Percentiles rank a stretch among this genome's conserved stretches.
phyloP scores from a whole-genome alignment of 2,797 vertebrate genomes.

The Dryobates pubescens region DNA sequence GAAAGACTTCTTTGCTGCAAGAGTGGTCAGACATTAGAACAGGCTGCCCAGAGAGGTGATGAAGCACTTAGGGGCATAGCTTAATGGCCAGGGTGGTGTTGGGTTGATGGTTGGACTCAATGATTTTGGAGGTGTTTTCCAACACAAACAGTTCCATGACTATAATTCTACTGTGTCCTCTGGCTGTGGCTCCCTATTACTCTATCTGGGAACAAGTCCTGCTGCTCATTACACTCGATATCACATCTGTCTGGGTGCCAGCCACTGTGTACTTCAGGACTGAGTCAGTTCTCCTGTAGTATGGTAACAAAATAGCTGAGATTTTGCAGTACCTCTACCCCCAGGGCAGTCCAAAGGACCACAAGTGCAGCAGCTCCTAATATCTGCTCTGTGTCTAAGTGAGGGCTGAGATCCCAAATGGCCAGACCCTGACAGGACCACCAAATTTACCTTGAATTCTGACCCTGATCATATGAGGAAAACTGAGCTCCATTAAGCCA shows the following conservation, averaged over 20 bases:
- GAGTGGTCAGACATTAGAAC: no score
- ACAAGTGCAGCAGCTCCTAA: neutral
- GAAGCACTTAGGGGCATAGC: no score
- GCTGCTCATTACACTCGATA: neutral
- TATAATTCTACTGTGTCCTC: neutral
- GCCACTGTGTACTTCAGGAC: neutral
- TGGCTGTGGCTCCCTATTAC: neutral
- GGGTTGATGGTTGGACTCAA: no score
- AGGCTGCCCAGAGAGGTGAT: no score
- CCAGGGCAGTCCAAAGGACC: neutral
- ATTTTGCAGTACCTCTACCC: neutral
- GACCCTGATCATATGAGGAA: neutral
- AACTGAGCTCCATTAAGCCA: neutral
- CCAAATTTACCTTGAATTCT: neutral
- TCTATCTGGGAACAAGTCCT: neutral
- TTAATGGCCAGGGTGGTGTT: no score
- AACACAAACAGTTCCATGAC: no score
- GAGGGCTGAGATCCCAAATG: neutral
- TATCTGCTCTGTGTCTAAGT: neutral
- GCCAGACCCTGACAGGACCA: neutral
- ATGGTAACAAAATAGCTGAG: neutral
- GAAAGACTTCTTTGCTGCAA: no score
- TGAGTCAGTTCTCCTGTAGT: neutral
- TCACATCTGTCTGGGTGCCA: neutral
- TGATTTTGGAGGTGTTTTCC: no score